A percentile compares a stretch with the other conserved stretches of the same genome.
Conservation (phyloP, 2,888 invertebrate genomes). For the Protophormia terraenovae region DNA sequence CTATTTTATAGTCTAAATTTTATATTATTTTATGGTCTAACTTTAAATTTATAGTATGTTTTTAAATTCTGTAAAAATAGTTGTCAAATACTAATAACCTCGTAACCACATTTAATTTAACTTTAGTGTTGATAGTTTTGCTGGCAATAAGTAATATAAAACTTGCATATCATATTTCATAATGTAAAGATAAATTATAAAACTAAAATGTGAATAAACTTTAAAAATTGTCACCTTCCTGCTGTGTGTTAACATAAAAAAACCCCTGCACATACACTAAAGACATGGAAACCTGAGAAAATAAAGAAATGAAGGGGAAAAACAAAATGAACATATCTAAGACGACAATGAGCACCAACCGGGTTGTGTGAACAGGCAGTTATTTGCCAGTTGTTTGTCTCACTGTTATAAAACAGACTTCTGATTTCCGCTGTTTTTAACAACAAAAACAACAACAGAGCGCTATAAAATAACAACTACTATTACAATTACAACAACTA, state of each 20-base stretch:
- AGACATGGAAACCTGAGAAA: background rate
- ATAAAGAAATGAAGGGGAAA: background rate
- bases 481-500: conserved; percentile 8
- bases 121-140: background rate
- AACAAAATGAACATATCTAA: background rate
- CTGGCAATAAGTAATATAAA: conserved; percentile 44
- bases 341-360: conserved; percentile 15
- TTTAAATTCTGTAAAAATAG: too few species aligned
- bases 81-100: too few species aligned
- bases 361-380: conserved; percentile 49
- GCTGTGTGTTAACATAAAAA: conserved; percentile 35
- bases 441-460: conserved; percentile 40
- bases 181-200: conserved; percentile 60
- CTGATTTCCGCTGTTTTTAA: conserved; percentile 62
- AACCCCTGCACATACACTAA: background rate
- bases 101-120: background rate
- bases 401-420: conserved; percentile 54
- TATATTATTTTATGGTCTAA: too few species aligned
- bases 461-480: background rate
- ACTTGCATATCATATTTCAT: conserved; percentile 65
- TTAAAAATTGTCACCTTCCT: conserved; percentile 66
- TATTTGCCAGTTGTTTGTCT: conserved; percentile 65
- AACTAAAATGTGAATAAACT: conserved; percentile 66
- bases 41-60: too few species aligned
- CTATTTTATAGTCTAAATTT: too few species aligned